Conservation (phyloP, 2,888 invertebrate species). For the Hirtodrosophila alboralis region DNA sequence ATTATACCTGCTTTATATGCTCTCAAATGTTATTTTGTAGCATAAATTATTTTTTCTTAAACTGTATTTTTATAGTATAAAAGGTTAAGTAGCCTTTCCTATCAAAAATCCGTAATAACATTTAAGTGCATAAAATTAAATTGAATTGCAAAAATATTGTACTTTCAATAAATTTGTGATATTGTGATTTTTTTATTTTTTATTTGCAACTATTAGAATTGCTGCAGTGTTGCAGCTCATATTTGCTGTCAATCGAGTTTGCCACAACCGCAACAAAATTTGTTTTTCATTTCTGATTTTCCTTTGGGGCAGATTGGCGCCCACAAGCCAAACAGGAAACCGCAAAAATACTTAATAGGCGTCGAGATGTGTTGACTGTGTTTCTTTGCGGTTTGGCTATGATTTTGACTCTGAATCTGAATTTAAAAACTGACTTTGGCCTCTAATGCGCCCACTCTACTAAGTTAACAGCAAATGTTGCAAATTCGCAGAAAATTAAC, state of each 20-base stretch:
- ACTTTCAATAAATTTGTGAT: too few species aligned
- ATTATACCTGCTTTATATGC: too few species aligned
- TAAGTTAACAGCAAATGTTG: conserved; percentile 36
- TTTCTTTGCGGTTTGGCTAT: conserved; percentile 14
- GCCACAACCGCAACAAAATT: conserved; percentile 23
- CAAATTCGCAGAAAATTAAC: conserved; percentile 4
- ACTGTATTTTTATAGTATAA: too few species aligned
- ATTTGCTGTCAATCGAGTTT: conserved; percentile 13
- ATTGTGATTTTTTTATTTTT: too few species aligned
- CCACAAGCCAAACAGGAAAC: conserved; percentile 48
- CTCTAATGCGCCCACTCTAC: conserved; percentile 42
- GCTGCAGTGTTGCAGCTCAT: too few species aligned
- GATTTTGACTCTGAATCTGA: conserved; percentile 12
- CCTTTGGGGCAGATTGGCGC: conserved; percentile 32
- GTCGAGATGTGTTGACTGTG: conserved; percentile 16
- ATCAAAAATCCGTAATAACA: too few species aligned
- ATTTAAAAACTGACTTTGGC: conserved; percentile 38
- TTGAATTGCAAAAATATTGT: too few species aligned
- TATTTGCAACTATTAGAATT: too few species aligned
- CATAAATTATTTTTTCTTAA: too few species aligned
- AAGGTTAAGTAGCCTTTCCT: too few species aligned
- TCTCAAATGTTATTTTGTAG: too few species aligned
- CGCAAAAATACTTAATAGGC: conserved; percentile 45
- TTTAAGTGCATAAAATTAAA: too few species aligned
- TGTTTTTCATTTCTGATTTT: conserved; percentile 17